phyloP scores from a whole-genome alignment of 2,888 invertebrate species.

The Callyntrura sp. region DNA sequence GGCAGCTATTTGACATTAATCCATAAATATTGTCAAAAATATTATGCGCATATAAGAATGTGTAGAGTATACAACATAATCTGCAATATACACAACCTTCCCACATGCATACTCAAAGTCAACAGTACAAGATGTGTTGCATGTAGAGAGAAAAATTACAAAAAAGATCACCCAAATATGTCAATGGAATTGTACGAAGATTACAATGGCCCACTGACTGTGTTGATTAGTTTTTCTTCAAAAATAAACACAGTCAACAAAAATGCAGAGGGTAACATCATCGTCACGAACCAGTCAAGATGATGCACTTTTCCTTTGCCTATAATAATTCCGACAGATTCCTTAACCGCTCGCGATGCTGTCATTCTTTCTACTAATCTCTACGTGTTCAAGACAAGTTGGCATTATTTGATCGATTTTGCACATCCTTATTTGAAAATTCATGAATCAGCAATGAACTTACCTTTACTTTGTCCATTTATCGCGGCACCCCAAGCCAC shows the following conservation, averaged over 20 bases:
- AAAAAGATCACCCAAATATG: constrained; percentile 68
- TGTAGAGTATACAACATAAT: too few relatives aligned
- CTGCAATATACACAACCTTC: not conserved
- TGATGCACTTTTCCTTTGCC: constrained; percentile 19
- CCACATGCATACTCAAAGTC: not conserved
- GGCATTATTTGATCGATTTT: constrained; percentile 1
- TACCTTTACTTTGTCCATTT: too few relatives aligned
- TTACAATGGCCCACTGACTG: constrained; percentile 64
- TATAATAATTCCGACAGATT: not conserved
- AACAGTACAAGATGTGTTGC: not conserved
- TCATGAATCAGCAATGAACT: not conserved
- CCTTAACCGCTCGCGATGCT: constrained; percentile 3
- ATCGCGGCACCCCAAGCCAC: too few relatives aligned
- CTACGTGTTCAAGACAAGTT: too few relatives aligned
- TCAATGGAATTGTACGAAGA: constrained; percentile 44
- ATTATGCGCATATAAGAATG: not conserved
- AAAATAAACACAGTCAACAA: constrained; percentile 21
- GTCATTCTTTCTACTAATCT: not conserved
- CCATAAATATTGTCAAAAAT: constrained; percentile 50
- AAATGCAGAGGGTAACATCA: constrained; percentile 18
- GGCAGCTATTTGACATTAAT: constrained; percentile 61
- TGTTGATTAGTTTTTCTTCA: constrained; percentile 46
- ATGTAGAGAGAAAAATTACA: constrained; percentile 3
- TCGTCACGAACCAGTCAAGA: constrained; percentile 30
- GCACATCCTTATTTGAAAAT: constrained; percentile 42